These are phyloP conservation scores for Leucophenga maculata DNA, from an alignment of 2,888 invertebrate genomes.

Conservation along the genomic window DNA sequence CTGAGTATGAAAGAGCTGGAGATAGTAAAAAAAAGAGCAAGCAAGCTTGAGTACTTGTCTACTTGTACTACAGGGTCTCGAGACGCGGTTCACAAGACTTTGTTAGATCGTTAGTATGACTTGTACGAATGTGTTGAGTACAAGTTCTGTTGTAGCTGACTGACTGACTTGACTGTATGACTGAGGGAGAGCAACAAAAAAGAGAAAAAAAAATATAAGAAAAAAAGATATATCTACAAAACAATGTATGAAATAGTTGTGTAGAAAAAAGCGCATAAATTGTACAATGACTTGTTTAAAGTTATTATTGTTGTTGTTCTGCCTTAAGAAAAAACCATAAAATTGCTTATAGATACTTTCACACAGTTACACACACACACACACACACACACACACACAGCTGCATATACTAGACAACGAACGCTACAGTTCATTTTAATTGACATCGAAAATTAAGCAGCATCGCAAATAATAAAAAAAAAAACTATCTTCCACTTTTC, in stretches of 20 bases:
- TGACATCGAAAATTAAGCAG: constrained; percentile 61
- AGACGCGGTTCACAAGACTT: too few relatives aligned
- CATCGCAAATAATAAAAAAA: constrained; percentile 41
- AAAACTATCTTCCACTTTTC: constrained; percentile 35
- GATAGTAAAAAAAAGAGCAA: too few relatives aligned
- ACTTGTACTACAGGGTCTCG: too few relatives aligned
- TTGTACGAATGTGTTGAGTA: too few relatives aligned
- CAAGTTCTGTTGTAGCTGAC: background rate
- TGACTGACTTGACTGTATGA: too few relatives aligned
- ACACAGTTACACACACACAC: constrained; percentile 36
- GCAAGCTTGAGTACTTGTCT: too few relatives aligned
- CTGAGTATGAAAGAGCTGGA: too few relatives aligned
- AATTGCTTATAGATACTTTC: too few relatives aligned
- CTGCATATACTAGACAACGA: constrained; percentile 16
- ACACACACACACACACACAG: constrained; percentile 39
- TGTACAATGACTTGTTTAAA: constrained; percentile 36
- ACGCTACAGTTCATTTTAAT: constrained; percentile 61
- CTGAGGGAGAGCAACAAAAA: background rate
- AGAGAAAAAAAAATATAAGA: too few relatives aligned
- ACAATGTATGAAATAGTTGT: background rate
- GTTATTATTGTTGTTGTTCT: constrained; percentile 37
- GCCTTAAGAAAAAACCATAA: too few relatives aligned
- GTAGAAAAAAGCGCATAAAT: background rate
- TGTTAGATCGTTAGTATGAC: too few relatives aligned
- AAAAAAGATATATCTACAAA: background rate